A percentile compares a stretch with the other conserved stretches of the same genome.
phyloP scores from a whole-genome alignment of 1,140 invertebrate genomes.

The Centruroides vittatus region DNA sequence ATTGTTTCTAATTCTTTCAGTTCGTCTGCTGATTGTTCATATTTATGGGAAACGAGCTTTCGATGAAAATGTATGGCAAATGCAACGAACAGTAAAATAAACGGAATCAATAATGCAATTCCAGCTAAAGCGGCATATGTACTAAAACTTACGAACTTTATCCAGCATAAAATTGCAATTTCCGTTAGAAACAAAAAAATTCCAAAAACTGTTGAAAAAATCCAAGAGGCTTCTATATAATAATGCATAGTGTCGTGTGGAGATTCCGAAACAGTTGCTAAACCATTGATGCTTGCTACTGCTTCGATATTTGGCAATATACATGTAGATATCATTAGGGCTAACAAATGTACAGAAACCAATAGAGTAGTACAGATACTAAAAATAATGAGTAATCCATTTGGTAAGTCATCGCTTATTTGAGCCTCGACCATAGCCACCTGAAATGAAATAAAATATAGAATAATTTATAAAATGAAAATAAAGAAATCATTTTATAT shows the following conservation, averaged over 20 bases:
- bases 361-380: conserved; percentile 88
- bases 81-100: conserved; percentile 73
- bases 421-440: conserved; percentile 92
- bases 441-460: conserved; percentile 31
- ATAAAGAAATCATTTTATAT: too few species aligned
- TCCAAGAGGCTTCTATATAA: conserved; percentile 95
- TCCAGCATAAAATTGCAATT: conserved; percentile 88
- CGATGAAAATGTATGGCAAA: conserved; percentile 92
- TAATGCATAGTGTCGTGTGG: conserved; percentile 33
- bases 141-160: conserved; percentile 22
- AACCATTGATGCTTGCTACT: conserved; percentile 28
- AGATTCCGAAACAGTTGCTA: conserved; percentile 32
- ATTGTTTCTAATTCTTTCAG: conserved; percentile 69
- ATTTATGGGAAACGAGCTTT: conserved; percentile 75
- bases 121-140: conserved; percentile 17
- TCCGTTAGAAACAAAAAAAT: conserved; percentile 84
- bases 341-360: conserved; percentile 94
- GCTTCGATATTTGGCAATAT: conserved; percentile 58
- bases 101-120: conserved; percentile 70
- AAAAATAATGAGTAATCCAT: conserved; percentile 75
- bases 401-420: conserved; percentile 59
- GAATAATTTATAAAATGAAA: too few species aligned
- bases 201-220: conserved; percentile 86
- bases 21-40: conserved; percentile 64
- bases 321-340: conserved; percentile 98